Evolutionary conservation across 1,140 invertebrate species (phyloP), one percentile per base, ranked within the genome.

Genomic region (Nasonia vitripennis): DNA sequence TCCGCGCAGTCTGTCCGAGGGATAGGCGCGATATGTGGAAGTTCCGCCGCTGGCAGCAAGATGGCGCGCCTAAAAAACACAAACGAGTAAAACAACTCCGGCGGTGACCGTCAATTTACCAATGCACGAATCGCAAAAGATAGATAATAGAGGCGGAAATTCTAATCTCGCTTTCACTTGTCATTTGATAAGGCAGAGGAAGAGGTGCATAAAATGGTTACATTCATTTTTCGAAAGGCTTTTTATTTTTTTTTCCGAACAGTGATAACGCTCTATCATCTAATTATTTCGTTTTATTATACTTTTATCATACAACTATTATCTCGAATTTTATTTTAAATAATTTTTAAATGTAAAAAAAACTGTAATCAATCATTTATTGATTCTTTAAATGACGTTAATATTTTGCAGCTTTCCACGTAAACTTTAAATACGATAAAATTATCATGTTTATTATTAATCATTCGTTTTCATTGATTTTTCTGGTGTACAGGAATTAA

Each of bases 21-120:
- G 70, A 85, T 48, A 62, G 31, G 48, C 78, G 41, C 48, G 78
- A 80, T 74, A 80, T 67, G 23, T 12, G 45, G 9, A 31, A 45
- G 78, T 85, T 85, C 78, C 9, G 11, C 51, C 12, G n/a, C 4
- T 20, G 1, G n/a, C 51, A 5, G 17, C 37, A 37, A 85, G 83
- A 85, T 85, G 83, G 83, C 83, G 78, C n/a, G 10, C 23, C 67
- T 34, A 83, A 74, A 73, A 74, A 73, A 82, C 14, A 51, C 9
- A 74, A 27, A 51, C 23, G 23, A 27, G 2, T 0, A 78, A 55
- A 37, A 70, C 4, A 23, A 27, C 23, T 20, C 9, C 14, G 1
- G 9, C 0, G 3, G 31, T 75, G 34, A 75, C 73, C 31, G 73
- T 75, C 73, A 75, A 3, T n/a, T n/a, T 75, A 75, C 73, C 9